Evolutionary conservation across 2,888 invertebrate species (phyloP), one percentile per base, ranked within the genome.

Genomic region (Gasteruption jaculator): DNA sequence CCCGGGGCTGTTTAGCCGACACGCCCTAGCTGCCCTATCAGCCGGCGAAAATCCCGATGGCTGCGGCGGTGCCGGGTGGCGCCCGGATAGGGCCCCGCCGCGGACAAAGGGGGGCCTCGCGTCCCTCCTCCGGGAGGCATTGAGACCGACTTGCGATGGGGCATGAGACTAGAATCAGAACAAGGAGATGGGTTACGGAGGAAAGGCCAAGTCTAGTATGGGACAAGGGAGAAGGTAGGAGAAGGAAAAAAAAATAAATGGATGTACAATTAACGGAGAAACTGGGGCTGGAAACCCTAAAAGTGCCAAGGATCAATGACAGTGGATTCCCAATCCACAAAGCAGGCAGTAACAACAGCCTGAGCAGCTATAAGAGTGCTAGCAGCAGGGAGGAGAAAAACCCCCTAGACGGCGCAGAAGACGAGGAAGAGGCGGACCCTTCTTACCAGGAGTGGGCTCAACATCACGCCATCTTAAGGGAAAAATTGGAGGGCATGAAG

Each of bases 1-100:
- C 38, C 38, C 41, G 24, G 24, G 21, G 21, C 36, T 12, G 16
- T 20, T 15, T 26, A 43, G 38, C 43, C 43, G 19, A 19, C 15
- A 12, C 26, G 38, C 25, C 31, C 33, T 27, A 18, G 38, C 43
- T 43, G 43, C 33, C 33, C 30, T 20, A 38, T 38, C 43, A 43
- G 27, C 32, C 37, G 19, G 41, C 12, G 37, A 37, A 41, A 30
- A 37, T n/a, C 24, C 18, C 26, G 25, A 15, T 15, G 19, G 18
- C 16, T 26, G 15, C 33, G 20, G 37, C 34, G 34, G 33, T 38
- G 26, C 38, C 43, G 38, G 34, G 29, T 39, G 43, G 43, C 38
- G 38, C 27, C 43, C 18, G 29, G 25, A 33, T 27, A 26, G 38
- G 43, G 39, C 26, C 18, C 32, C 35, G 27, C 33, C 21, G 29